Percentiles rank a stretch among this genome's conserved stretches.
Evolutionary conservation across 2,113 vertebrate genomes (phyloP).

Genomic region (Percopsis transmontana): DNA sequence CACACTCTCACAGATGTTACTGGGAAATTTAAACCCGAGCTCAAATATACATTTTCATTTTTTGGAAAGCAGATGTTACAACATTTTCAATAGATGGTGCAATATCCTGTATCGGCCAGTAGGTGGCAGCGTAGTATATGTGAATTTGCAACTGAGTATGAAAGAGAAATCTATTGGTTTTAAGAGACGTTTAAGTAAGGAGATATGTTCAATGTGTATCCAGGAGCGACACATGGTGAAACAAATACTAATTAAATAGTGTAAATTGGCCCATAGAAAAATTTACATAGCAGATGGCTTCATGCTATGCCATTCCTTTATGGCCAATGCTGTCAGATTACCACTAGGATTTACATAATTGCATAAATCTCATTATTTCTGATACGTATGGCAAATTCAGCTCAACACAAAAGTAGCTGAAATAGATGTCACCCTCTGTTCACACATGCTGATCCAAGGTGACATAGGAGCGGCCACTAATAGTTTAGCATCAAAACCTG

Average conservation of each 20-base stretch:
- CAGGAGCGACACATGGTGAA: constrained; percentile 22
- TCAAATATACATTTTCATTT: too few relatives aligned
- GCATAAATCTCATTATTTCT: constrained; percentile 21
- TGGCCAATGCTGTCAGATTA: constrained; percentile 37
- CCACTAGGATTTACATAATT: constrained; percentile 53
- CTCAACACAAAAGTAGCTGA: constrained; percentile 19
- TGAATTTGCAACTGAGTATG: background rate
- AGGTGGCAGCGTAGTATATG: constrained; percentile 52
- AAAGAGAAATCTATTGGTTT: background rate
- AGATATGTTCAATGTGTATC: constrained; percentile 2
- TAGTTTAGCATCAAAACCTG: too few relatives aligned
- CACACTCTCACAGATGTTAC: too few relatives aligned
- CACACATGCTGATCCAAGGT: constrained; percentile 11
- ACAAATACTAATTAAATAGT: constrained; percentile 45
- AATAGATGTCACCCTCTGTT: constrained; percentile 29
- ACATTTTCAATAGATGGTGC: too few relatives aligned
- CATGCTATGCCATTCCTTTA: constrained; percentile 6
- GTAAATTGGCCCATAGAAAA: constrained; percentile 42
- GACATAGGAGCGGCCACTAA: too few relatives aligned
- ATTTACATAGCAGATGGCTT: constrained; percentile 14
- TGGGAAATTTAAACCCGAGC: too few relatives aligned
- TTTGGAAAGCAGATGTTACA: too few relatives aligned
- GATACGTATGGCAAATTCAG: constrained; percentile 14
- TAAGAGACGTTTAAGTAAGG: background rate
- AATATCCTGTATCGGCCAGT: constrained; percentile 15